Evolutionary conservation across 2,113 vertebrate species (phyloP).

Genomic region (Rhizomys pruinosus): DNA sequence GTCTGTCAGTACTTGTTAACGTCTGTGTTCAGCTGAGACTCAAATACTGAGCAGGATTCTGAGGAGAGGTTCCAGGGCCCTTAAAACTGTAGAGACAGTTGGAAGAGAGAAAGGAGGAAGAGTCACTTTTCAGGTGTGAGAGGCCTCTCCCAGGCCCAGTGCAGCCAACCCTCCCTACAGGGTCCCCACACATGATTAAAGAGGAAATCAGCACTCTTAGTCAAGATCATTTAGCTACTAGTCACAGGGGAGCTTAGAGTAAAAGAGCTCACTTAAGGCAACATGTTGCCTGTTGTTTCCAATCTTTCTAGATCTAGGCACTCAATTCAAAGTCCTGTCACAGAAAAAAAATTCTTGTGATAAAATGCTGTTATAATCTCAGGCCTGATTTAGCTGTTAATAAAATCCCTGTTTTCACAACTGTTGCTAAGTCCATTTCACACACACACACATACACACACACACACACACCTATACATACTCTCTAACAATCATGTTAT

Average conservation of each 20-base stretch:
- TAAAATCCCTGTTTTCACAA: background rate
- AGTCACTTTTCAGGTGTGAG: background rate
- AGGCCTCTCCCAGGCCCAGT: background rate
- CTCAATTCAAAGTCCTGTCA: background rate
- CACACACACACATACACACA: background rate
- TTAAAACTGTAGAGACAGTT: background rate
- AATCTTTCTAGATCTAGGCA: background rate
- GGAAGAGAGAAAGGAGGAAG: background rate
- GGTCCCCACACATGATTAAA: background rate
- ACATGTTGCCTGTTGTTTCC: background rate
- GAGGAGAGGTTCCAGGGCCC: background rate
- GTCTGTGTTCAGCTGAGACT: background rate
- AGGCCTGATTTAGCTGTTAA: background rate
- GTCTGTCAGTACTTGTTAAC: background rate
- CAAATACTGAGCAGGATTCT: background rate
- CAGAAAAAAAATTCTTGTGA: background rate
- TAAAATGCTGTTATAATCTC: background rate
- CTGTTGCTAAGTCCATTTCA: constrained; percentile 21
- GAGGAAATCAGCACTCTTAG: background rate
- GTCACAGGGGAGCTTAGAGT: background rate
- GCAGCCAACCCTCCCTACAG: fast-evolving
- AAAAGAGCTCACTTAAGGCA: background rate
- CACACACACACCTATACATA: background rate
- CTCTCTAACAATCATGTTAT: background rate
- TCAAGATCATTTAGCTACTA: background rate